A percentile compares a stretch with the other conserved stretches of the same genome.
Evolutionary conservation across 2,797 vertebrate genomes (phyloP).

Genomic region (Esox lucius): DNA sequence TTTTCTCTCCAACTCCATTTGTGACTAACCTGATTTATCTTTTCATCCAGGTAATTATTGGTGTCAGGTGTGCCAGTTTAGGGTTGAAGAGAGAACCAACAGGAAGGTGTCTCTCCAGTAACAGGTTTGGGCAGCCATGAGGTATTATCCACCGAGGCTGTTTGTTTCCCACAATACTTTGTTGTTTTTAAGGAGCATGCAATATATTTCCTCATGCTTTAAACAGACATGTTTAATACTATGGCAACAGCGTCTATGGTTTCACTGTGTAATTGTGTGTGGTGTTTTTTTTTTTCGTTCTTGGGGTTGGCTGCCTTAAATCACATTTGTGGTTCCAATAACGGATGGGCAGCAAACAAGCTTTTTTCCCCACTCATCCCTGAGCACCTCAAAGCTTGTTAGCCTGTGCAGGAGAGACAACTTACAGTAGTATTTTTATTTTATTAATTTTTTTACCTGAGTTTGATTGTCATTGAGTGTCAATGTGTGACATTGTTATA

Average conservation of each 20-base stretch:
- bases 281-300: neutral
- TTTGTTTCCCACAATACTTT: neutral
- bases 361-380: constrained; percentile 8
- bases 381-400: constrained; percentile 23
- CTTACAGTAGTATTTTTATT: constrained; percentile 10
- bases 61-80: too few relatives aligned
- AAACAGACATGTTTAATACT: neutral
- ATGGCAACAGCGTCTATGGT: neutral
- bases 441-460: neutral
- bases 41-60: too few relatives aligned
- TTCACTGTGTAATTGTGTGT: neutral
- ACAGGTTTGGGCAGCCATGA: neutral
- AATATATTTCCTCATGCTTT: too few relatives aligned
- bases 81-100: neutral
- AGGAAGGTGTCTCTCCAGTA: too few relatives aligned
- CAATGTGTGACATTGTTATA: constrained; percentile 45
- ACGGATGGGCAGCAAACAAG: constrained; percentile 18
- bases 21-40: too few relatives aligned
- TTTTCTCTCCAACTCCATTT: too few relatives aligned
- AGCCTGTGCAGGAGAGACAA: neutral
- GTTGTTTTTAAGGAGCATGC: too few relatives aligned
- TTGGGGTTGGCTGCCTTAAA: constrained; percentile 8
- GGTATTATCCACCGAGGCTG: neutral
- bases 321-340: constrained; percentile 12
- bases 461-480: constrained; percentile 48